phyloP scores from a whole-genome alignment of 35 echinoderm and acorn worm genomes.

The Lytechinus variegatus region DNA sequence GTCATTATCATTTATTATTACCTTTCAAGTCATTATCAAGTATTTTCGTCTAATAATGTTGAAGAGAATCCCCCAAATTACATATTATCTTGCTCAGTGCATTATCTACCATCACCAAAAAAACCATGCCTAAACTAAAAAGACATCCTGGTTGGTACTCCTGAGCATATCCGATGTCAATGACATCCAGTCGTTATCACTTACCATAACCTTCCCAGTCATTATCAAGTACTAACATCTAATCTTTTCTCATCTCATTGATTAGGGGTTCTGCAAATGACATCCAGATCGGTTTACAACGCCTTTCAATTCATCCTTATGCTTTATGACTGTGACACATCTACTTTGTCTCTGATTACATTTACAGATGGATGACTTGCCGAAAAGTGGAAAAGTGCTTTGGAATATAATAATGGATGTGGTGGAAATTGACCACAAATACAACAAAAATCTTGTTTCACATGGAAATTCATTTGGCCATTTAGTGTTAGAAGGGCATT shows the following conservation, averaged over 20 bases:
- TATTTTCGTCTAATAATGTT: neutral
- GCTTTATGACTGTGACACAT: neutral
- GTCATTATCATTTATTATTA: too few relatives aligned
- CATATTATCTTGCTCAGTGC: too few relatives aligned
- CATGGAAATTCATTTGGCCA: neutral
- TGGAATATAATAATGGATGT: neutral
- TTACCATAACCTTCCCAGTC: too few relatives aligned
- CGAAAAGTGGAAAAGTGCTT: constrained; percentile 8
- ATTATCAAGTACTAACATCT: neutral
- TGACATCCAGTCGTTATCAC: too few relatives aligned
- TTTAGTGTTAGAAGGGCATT: too few relatives aligned
- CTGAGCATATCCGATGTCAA: too few relatives aligned
- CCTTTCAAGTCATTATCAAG: neutral
- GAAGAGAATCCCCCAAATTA: too few relatives aligned
- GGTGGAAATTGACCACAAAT: neutral
- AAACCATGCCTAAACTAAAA: too few relatives aligned
- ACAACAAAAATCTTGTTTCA: neutral
- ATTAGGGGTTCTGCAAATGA: neutral
- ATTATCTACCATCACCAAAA: too few relatives aligned
- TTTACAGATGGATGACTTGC: neutral
- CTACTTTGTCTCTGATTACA: neutral
- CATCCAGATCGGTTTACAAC: neutral
- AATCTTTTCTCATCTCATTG: neutral
- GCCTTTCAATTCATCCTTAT: neutral
- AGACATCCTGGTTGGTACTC: too few relatives aligned